Conservation (phyloP, 92 coral and sea anemone genomes). For the Zoanthus sansibaricus region DNA sequence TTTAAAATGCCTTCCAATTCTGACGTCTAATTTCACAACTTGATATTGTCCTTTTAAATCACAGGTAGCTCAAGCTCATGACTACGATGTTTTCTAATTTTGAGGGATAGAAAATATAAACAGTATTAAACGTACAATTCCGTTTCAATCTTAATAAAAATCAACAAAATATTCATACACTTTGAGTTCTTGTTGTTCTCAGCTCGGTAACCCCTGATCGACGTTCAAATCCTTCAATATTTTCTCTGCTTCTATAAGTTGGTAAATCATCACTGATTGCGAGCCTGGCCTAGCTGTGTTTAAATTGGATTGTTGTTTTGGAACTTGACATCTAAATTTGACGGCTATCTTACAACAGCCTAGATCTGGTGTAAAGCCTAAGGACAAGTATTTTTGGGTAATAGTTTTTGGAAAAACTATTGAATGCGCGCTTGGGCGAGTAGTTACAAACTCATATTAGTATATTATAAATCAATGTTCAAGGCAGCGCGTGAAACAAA, state of each 20-base stretch:
- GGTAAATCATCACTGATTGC: neutral
- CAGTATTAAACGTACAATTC: neutral
- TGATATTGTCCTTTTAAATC: neutral
- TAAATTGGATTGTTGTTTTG: neutral
- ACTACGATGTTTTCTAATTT: neutral
- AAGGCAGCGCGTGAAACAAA: neutral
- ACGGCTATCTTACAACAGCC: neutral
- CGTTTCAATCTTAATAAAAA: too few relatives aligned
- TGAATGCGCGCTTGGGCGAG: neutral
- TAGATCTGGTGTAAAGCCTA: constrained; percentile 9
- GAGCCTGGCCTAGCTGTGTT: neutral
- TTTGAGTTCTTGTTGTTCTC: neutral
- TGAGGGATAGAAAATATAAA: neutral
- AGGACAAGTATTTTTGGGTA: constrained; percentile 6
- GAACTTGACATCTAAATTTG: neutral
- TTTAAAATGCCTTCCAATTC: neutral
- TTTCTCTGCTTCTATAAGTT: too few relatives aligned
- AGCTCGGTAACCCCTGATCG: neutral
- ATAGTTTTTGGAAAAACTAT: constrained; percentile 9
- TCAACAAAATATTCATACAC: neutral
- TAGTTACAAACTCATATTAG: neutral
- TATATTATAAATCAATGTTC: neutral
- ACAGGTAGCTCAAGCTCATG: constrained; percentile 4
- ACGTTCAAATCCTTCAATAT: too few relatives aligned
- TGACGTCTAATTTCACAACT: neutral